phyloP scores from a whole-genome alignment of 2,797 vertebrate species.

The Neostethus bicornis region DNA sequence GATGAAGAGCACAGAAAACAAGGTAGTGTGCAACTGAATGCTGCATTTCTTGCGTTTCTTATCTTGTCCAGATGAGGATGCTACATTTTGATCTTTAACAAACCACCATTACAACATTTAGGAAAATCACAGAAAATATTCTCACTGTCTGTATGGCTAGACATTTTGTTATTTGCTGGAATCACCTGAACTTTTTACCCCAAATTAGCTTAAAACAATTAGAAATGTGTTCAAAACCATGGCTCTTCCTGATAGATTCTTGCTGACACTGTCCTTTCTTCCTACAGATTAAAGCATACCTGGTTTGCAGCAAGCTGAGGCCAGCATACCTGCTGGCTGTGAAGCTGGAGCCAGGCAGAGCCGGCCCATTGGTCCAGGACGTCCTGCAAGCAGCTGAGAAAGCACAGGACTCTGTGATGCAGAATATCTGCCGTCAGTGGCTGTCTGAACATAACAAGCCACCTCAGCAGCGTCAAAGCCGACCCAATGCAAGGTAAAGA shows the following conservation, averaged over 20 bases:
- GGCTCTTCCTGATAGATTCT: not conserved
- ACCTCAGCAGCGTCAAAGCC: constrained; percentile 64
- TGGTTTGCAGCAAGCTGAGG: constrained; percentile 90
- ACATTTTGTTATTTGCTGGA: no score
- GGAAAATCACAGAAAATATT: not conserved
- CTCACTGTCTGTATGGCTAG: no score
- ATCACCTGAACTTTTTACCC: no score
- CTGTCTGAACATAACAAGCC: constrained; percentile 85
- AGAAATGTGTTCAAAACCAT: no score
- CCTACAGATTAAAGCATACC: constrained; percentile 89
- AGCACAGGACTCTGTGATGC: constrained; percentile 86
- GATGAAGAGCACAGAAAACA: constrained; percentile 89
- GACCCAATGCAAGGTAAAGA: constrained; percentile 53
- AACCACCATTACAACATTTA: not conserved
- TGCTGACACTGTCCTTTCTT: not conserved
- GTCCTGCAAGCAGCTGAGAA: constrained; percentile 86
- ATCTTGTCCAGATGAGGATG: not conserved
- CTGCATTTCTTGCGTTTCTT: not conserved
- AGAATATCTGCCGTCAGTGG: constrained; percentile 94
- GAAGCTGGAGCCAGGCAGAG: constrained; percentile 85
- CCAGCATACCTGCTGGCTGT: constrained; percentile 93
- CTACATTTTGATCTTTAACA: no score
- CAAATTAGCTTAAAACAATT: no score
- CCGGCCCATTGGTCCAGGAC: constrained; percentile 85
- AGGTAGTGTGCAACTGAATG: constrained; percentile 69